Evolutionary conservation across 2,797 vertebrate species (phyloP).

Genomic region (Mormyrus hasselquistii): DNA sequence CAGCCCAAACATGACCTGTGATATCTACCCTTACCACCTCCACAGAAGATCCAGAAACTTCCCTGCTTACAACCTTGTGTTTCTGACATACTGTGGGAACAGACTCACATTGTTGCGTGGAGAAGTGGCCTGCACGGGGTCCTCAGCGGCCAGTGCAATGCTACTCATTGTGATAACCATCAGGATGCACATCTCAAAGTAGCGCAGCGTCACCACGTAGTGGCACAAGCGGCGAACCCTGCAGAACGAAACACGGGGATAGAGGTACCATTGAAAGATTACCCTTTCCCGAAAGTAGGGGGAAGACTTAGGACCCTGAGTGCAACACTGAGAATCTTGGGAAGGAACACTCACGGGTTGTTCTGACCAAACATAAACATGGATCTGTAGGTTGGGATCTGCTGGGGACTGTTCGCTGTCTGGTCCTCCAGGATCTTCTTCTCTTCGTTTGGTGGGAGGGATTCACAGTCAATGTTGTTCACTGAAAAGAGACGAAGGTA

Average conservation of each 20-base stretch:
- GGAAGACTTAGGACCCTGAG: neutral
- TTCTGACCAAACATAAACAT: constrained; percentile 91
- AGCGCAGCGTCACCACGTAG: constrained; percentile 88
- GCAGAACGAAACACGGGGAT: constrained; percentile 5
- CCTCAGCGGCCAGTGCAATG: constrained; percentile 90
- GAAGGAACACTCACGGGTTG: constrained; percentile 78
- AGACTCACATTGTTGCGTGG: constrained; percentile 83
- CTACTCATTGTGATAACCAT: constrained; percentile 95
- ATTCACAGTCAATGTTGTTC: constrained; percentile 80
- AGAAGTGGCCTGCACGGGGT: constrained; percentile 79
- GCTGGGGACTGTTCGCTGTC: constrained; percentile 67
- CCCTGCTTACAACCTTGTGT: neutral
- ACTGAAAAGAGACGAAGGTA: constrained; percentile 56
- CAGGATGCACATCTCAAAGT: constrained; percentile 97
- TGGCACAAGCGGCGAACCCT: constrained; percentile 89
- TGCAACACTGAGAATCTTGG: neutral
- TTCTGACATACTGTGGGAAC: neutral
- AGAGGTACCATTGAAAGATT: neutral
- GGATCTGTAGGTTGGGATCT: constrained; percentile 91
- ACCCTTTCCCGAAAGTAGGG: neutral
- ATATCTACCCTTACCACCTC: neutral
- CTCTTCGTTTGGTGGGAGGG: constrained; percentile 67
- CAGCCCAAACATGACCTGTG: neutral
- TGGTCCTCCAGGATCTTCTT: constrained; percentile 81
- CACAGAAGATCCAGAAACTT: neutral